phyloP scores from a whole-genome alignment of 2,888 invertebrate genomes.

The Hypomecis atomaria region DNA sequence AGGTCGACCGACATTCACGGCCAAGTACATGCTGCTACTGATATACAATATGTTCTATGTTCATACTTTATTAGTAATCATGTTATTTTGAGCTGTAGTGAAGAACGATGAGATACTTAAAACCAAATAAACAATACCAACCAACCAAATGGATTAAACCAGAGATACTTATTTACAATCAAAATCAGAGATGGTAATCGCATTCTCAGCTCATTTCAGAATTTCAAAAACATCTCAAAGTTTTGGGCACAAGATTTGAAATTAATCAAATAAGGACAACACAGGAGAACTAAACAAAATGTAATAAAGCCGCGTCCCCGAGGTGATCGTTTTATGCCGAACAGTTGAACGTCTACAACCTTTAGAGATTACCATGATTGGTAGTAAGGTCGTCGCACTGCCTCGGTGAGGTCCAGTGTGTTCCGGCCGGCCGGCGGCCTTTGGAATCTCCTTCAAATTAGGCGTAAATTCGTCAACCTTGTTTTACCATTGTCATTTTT shows the following conservation, averaged over 20 bases:
- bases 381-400: conserved; percentile 46
- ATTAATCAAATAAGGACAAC: conserved; percentile 25
- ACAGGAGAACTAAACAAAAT: conserved; percentile 42
- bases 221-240: not conserved
- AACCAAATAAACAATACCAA: too few species aligned
- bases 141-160: too few species aligned
- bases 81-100: too few species aligned
- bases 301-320: conserved; percentile 50
- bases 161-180: too few species aligned
- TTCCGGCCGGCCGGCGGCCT: conserved; percentile 36
- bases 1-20: conserved; percentile 10
- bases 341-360: conserved; percentile 61
- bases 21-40: not conserved
- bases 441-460: conserved; percentile 1
- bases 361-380: conserved; percentile 54
- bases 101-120: too few species aligned
- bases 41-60: too few species aligned
- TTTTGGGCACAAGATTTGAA: conserved; percentile 6
- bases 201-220: not conserved
- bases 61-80: too few species aligned
- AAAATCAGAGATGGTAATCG: too few species aligned
- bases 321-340: conserved; percentile 58
- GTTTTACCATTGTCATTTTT: not conserved
- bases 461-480: not conserved
- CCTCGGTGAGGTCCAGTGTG: conserved; percentile 20